A percentile compares a stretch with the other conserved stretches of the same genome.
Evolutionary conservation across 2,888 invertebrate species (phyloP).

Genomic region (Noctua pronuba): DNA sequence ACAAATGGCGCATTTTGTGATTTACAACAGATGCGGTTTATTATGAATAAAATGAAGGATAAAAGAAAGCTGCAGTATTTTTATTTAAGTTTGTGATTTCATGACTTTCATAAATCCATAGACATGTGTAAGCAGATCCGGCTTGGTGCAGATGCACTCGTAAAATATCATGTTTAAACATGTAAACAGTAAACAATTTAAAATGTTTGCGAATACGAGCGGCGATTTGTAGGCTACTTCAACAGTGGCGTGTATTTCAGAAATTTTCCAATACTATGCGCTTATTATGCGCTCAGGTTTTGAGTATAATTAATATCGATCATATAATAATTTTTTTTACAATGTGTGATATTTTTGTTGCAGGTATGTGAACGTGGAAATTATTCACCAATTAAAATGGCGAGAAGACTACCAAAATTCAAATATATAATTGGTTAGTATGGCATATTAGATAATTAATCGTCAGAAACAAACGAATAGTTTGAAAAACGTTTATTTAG

Average conservation of each 20-base stretch:
- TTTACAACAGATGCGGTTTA: conserved; percentile 53
- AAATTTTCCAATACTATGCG: conserved; percentile 18
- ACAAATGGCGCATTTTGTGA: conserved; percentile 47
- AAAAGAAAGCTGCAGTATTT: conserved; percentile 1
- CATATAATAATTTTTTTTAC: background rate
- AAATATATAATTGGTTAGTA: too few relatives aligned
- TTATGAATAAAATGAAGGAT: conserved; percentile 19
- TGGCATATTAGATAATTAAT: background rate
- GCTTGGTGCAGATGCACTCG: conserved; percentile 21
- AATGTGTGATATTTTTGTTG: conserved; percentile 56
- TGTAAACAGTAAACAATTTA: conserved; percentile 30
- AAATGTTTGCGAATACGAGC: conserved; percentile 23
- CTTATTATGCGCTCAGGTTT: background rate
- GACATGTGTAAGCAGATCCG: background rate
- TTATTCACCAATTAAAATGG: background rate
- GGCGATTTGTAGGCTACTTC: conserved; percentile 3
- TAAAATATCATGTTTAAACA: conserved; percentile 24
- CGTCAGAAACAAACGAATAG: background rate
- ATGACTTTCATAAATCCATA: conserved; percentile 15
- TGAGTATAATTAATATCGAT: background rate
- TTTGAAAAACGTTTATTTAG: conserved; percentile 12
- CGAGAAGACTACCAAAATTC: background rate
- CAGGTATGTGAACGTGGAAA: conserved; percentile 55
- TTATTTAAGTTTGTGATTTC: background rate
- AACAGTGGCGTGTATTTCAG: conserved; percentile 15